Conservation (phyloP, 2,888 invertebrate species). For the Resseliella maxima region DNA sequence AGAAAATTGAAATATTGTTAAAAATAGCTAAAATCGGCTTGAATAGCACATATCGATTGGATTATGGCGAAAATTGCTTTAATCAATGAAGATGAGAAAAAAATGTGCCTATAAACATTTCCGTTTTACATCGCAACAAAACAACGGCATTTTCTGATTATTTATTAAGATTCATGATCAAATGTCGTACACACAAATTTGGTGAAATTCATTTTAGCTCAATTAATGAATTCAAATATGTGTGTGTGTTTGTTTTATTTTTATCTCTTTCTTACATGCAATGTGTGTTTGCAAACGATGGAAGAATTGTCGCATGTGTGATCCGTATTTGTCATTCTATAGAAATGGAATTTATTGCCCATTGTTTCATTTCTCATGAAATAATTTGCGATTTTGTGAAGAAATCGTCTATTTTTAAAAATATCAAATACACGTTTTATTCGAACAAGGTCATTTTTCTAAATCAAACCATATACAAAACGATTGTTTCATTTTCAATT, state of each 20-base stretch:
- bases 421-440: background rate
- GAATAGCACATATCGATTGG: background rate
- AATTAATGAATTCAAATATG: slow-evolving; percentile 2
- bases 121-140: background rate
- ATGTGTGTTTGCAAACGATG: background rate
- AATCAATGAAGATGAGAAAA: too few relatives aligned
- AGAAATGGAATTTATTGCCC: background rate
- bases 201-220: slow-evolving; percentile 49
- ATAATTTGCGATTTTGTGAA: background rate
- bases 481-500: background rate
- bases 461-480: background rate
- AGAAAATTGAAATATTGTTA: too few relatives aligned
- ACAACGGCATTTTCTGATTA: background rate
- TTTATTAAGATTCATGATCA: slow-evolving; percentile 5
- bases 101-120: background rate
- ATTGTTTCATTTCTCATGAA: slow-evolving; percentile 35
- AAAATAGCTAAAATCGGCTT: background rate
- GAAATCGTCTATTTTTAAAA: background rate
- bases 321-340: background rate
- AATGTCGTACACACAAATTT: background rate
- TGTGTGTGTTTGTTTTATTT: background rate
- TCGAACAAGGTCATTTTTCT: background rate
- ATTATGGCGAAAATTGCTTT: background rate
- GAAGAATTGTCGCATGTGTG: too few relatives aligned
- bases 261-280: background rate